Evolutionary conservation across 37 sponge, comb jelly and placozoan species (phyloP).

Genomic region (Halisarca cf. caerulea): DNA sequence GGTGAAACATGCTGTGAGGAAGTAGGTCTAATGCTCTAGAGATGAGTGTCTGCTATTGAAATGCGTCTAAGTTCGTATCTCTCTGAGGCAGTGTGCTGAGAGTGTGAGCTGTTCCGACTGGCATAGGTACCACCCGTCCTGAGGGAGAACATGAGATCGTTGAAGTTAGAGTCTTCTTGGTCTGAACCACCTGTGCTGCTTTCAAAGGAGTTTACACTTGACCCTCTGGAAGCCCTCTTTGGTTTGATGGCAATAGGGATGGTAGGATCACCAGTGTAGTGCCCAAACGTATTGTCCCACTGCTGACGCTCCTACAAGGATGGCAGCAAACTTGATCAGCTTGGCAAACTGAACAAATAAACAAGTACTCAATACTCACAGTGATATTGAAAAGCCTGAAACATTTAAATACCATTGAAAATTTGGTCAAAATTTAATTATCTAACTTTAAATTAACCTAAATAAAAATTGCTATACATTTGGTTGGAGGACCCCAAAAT

Average conservation of each 20-base stretch:
- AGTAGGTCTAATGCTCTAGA: constrained; percentile 14
- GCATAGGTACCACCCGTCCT: constrained; percentile 53
- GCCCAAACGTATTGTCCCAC: neutral
- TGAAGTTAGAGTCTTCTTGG: constrained; percentile 59
- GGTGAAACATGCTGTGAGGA: too few species aligned
- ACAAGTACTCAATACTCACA: too few species aligned
- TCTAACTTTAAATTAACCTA: too few species aligned
- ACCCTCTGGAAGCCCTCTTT: neutral
- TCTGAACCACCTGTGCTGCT: neutral
- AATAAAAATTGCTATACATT: too few species aligned
- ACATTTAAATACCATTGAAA: too few species aligned
- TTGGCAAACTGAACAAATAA: too few species aligned
- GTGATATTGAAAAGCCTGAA: too few species aligned
- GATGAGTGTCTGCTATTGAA: constrained; percentile 84
- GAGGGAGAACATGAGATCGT: constrained; percentile 75
- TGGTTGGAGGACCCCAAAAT: too few species aligned
- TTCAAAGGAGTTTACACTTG: constrained; percentile 9
- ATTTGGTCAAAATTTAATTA: too few species aligned
- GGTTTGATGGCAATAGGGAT: constrained; percentile 29
- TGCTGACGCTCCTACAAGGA: neutral
- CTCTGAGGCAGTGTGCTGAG: constrained; percentile 50
- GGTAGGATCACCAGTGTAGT: neutral
- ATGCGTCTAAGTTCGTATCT: constrained; percentile 71
- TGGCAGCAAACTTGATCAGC: neutral
- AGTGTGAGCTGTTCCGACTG: neutral